Base-by-base conservation (phyloP, 2,113 vertebrate species). In the Microtus pennsylvanicus region DNA sequence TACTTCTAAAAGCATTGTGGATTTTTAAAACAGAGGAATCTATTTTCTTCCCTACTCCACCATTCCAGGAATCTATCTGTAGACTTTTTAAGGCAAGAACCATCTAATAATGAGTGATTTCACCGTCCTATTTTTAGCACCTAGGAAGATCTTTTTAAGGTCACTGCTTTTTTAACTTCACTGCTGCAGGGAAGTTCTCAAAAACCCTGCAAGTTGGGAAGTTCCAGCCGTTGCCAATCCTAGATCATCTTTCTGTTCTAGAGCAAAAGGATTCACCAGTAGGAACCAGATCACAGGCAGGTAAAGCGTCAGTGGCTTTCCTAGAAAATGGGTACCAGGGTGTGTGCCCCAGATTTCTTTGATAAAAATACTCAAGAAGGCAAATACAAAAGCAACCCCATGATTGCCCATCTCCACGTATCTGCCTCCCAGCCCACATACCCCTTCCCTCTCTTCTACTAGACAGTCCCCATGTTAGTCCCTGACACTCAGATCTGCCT, bases 31-130 rank as follows among this genome's bases (percentile, higher is more conserved):
- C 83, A 97, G 92, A 94, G 35, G 38, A 86, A 61, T 52, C 80
- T 96, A 82, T 93, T 94, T 96, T 96, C 81, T 95, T 50, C 52
- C 82, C 70, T 94, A 80, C 6, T 90, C 89, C 52, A 78, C 78
- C 83, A 83, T 97, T 97, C 94, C 91, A 97, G 89, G 94, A 97
- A 97, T 95, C 88, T 95, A 90, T 90, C 94, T 95, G 45, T 76
- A 94, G 95, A 93, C 81, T 92, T 94, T 97, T 97, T 93, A 93
- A 98, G 74, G 61, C 69, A 94, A 96, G 80, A 93, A 67, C 89
- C 89, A 94, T 94, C 90, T 96, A 97, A 94, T 93, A 97, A 87
- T 94, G 83, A 96, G 70, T 97, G 93, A 93, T 96, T 93, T 95
- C 78, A 61, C 91, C 93, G 19, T 55, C 55, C 78, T 97, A 96